Base-by-base conservation (phyloP, 2,113 vertebrate genomes). In the Silurus glanis region DNA sequence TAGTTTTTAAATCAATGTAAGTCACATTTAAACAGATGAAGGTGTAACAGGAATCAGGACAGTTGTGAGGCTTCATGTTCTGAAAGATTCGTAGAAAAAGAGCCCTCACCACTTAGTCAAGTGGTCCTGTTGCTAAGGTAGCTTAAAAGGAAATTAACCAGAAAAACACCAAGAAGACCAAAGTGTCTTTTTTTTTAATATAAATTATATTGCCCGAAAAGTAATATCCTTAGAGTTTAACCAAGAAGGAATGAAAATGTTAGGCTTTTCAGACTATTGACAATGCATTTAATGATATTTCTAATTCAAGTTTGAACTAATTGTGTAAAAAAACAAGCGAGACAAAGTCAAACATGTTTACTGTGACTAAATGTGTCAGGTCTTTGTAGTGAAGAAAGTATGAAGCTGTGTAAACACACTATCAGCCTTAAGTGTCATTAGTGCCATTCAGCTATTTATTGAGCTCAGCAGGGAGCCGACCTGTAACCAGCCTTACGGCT, bases 321-420 rank as follows among this genome's bases (percentile, higher is more conserved):
- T 66, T 28, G 19, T 59, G 6, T 8, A 80, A 69, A 55, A 8
- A 59, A 82, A 66, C 21, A 82, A 66, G 25, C 58, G 67, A 19
- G 58, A 86, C 55, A 67, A 37, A 16, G 1, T 23, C n/a, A 74
- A 74, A 25, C 8, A 56, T 69, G 67, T 82, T 64, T 86, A 86
- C 45, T 72, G 56, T 85, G 78, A 76, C 14, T 64, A 82, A 78
- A 71, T 83, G 83, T 55, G 21, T 66, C 55, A 66, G 55, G 45
- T 81, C 67, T 83, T 82, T 82, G 79, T 82, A 69, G 75, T 75
- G 76, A 83, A 53, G 53, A 56, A 83, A 84, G 83, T 83, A 58
- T 59, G 75, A 87, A 89, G 88, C 86, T 89, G 86, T 85, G 83
- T 74, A 87, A 85, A 89, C 88, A 85, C n/a, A 74, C 78, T 66